Evolutionary conservation across 2,113 vertebrate genomes (phyloP).

Genomic region (Oreochromis spilurus): DNA sequence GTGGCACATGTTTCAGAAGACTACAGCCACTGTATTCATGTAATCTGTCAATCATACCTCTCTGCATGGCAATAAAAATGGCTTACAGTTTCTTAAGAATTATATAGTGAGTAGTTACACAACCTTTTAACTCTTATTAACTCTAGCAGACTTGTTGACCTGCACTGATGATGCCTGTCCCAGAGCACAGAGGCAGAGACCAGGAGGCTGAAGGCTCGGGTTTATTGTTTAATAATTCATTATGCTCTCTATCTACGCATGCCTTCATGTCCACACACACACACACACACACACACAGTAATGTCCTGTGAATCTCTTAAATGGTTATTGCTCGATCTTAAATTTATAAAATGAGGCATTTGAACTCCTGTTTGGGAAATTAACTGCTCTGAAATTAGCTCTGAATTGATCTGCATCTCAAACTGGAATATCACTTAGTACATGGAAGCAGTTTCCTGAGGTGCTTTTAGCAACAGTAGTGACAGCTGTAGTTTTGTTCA

Average conservation of each 20-base stretch:
- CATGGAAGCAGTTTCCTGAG: not conserved
- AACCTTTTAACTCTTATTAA: not conserved
- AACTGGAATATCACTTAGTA: not conserved
- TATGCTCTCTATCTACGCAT: not conserved
- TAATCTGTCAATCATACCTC: not conserved
- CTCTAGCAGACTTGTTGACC: not conserved
- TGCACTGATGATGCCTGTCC: not conserved
- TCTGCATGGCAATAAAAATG: not conserved
- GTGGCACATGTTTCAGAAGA: not conserved
- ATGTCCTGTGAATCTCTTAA: not conserved
- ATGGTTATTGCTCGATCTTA: not conserved
- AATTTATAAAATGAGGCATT: not conserved
- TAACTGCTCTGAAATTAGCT: not conserved
- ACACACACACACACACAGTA: not conserved
- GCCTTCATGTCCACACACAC: not conserved
- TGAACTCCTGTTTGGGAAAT: not conserved
- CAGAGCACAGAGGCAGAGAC: not conserved
- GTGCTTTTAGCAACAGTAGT: not conserved
- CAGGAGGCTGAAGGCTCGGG: not conserved
- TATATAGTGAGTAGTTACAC: accelerated
- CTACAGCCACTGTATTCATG: not conserved
- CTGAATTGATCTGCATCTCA: not conserved
- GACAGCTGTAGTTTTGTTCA: constrained; percentile 14
- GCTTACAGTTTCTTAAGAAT: not conserved
- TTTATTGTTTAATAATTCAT: not conserved